Evolutionary conservation across 2,113 vertebrate species (phyloP), one percentile per base, ranked within the genome.

Genomic region (Paratilapia polleni): DNA sequence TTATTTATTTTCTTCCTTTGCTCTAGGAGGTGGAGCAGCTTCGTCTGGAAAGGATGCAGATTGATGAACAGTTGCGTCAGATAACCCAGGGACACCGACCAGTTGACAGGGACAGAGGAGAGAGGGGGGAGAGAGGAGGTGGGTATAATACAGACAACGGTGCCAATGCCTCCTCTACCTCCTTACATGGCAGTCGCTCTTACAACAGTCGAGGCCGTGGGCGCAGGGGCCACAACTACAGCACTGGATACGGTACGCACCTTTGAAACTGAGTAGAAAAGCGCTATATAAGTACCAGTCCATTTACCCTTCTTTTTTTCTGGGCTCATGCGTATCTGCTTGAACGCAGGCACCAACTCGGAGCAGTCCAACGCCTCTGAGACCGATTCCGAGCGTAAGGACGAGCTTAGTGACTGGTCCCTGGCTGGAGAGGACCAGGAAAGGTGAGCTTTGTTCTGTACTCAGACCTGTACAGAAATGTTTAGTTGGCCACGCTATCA

Each of bases 371-470:
- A 99, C 49, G 97, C 97, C 57, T 99, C 98, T 12, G 98, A 99
- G 96, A 99, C 98, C 1, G 98, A 99, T 83, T 99, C 98, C 10
- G 98, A 99, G 92, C 97, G 97, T 54, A 97, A 96, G 93, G 98
- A 99, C 26, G 98, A 99, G 95, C 95, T 99, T 92, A 98, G 98
- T 80, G 98, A 99, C 93, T 99, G 98, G 98, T 99, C 98, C 47
- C 92, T 98, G 92, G 97, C 97, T 34, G 97, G 96, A 88, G 98
- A 99, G 84, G 97, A 97, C 83, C 92, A 91, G 87, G 97, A 98
- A 62, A 94, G 91, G 93, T 92, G 14, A 85, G 76, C 2, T 8
- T 7, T 1, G 8, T 22, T 11, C 8, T 12, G 13, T 8, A 49
- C 24, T 22, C 2, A 12, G 57, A 70, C 6, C 3, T 75, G 15